phyloP scores from a whole-genome alignment of 2,113 vertebrate genomes.

The Vidua chalybeata region DNA sequence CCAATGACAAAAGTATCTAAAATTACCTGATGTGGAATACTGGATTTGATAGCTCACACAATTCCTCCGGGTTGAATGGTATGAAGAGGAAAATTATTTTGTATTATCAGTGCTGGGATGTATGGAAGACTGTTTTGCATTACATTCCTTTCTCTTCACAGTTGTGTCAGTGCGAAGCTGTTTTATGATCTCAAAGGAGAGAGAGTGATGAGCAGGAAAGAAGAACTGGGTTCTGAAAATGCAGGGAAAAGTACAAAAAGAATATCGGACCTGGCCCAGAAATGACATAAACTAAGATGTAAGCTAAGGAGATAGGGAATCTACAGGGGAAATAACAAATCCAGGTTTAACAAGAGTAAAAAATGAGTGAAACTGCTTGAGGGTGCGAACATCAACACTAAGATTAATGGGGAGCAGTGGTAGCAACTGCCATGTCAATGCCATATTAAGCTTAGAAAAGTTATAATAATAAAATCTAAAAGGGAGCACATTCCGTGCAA shows the following conservation, averaged over 20 bases:
- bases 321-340: not conserved
- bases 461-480: not conserved
- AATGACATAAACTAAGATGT: not conserved
- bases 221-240: not conserved
- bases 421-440: not conserved
- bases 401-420: not conserved
- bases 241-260: not conserved
- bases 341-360: not conserved
- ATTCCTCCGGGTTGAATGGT: not conserved
- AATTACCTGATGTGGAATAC: not conserved
- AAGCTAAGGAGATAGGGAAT: not conserved
- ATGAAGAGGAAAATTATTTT: not conserved
- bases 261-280: not conserved
- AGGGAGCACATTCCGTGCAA: not conserved
- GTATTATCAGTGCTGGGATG: not conserved
- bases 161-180: not conserved
- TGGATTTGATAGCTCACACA: not conserved
- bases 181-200: not conserved
- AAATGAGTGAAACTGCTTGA: not conserved
- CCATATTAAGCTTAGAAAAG: not conserved
- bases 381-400: not conserved
- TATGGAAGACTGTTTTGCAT: not conserved
- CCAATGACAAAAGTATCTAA: not conserved
- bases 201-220: not conserved
- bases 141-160: not conserved